Conservation (phyloP, 2,888 invertebrate genomes). For the Drosophila incognita region DNA sequence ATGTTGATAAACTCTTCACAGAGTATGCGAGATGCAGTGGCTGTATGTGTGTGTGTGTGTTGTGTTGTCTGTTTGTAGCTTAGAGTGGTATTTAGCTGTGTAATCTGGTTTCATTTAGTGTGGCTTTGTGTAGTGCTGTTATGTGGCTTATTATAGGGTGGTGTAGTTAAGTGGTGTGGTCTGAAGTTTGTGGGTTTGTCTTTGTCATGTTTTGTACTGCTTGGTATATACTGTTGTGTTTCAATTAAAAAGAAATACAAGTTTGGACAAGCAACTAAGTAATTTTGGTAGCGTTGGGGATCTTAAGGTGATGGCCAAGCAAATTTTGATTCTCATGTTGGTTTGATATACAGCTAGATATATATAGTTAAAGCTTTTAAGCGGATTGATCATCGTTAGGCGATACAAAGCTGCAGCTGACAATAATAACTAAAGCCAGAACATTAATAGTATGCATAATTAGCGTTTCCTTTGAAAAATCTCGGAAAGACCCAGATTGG, state of each 20-base stretch:
- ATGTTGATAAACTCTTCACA: conserved; percentile 14
- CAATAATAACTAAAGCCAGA: neutral
- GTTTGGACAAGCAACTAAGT: conserved; percentile 39
- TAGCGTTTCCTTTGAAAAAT: neutral
- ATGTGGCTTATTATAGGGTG: neutral
- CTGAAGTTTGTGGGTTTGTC: neutral
- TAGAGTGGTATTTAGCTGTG: neutral
- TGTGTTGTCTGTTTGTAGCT: neutral
- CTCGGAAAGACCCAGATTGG: neutral
- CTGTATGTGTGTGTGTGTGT: conserved; percentile 2
- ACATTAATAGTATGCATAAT: neutral
- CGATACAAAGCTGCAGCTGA: conserved; percentile 1
- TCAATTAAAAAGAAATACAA: conserved; percentile 10
- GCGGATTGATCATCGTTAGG: neutral
- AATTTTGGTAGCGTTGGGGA: conserved; percentile 14
- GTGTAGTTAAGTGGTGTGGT: neutral
- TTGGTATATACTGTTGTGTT: conserved; percentile 16
- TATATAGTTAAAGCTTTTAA: conserved; percentile 2
- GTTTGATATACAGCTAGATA: neutral
- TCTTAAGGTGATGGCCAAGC: conserved; percentile 28
- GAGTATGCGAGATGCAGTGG: conserved; percentile 28
- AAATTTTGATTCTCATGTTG: conserved; percentile 13
- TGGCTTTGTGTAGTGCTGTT: neutral
- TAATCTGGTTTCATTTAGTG: neutral
- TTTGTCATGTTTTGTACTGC: conserved; percentile 4